These are phyloP conservation scores for Campylomormyrus numenius DNA, from an alignment of 2,113 vertebrate species.

Conservation along the genomic window DNA sequence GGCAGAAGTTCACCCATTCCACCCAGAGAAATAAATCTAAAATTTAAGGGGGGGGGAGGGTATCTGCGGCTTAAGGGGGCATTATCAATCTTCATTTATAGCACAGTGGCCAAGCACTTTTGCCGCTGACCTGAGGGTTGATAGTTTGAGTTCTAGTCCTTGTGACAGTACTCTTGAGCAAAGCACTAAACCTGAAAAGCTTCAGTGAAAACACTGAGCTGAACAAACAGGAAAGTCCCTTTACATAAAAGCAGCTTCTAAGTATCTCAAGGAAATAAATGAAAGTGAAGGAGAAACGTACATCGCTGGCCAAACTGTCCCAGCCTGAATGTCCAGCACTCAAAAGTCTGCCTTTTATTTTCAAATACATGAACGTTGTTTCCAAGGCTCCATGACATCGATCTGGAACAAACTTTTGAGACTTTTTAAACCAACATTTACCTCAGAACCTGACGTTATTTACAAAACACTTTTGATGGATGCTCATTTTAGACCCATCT, in stretches of 20 bases:
- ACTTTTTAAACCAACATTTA: conserved; percentile 37
- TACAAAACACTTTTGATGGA: conserved; percentile 47
- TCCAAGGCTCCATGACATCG: conserved; percentile 29
- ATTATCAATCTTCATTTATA: conserved; percentile 47
- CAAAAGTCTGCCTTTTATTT: conserved; percentile 28
- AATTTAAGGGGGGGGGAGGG: conserved; percentile 17
- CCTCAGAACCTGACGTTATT: conserved; percentile 40
- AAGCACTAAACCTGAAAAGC: neutral
- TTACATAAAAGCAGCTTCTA: neutral
- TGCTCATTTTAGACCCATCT: conserved; percentile 28
- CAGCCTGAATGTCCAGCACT: neutral
- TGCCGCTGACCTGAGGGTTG: neutral
- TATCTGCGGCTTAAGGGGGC: conserved; percentile 35
- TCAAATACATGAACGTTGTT: conserved; percentile 30
- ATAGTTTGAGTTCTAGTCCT: neutral
- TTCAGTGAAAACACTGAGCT: neutral
- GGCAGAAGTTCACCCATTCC: neutral
- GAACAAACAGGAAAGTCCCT: neutral
- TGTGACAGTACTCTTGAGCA: neutral
- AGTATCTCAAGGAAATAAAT: neutral
- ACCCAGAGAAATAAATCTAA: conserved; percentile 26
- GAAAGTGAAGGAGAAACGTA: conserved; percentile 21
- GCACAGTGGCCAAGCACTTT: neutral
- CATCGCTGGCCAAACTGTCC: conserved; percentile 32
- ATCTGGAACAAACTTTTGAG: conserved; percentile 30